Conservation (phyloP, 2,888 invertebrate species). For the Lithophane semibrunnea region DNA sequence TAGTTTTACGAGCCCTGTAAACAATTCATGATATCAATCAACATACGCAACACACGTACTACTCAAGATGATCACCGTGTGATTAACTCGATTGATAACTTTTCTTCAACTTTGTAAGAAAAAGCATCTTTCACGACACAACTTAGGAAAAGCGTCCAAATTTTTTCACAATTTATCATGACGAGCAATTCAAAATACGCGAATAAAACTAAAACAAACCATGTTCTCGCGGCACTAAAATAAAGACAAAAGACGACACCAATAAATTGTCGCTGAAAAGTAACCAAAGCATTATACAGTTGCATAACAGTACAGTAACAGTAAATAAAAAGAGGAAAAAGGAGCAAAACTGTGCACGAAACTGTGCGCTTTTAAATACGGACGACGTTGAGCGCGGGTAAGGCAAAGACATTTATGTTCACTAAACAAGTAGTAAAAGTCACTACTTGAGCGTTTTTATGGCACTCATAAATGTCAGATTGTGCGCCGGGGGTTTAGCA, state of each 20-base stretch:
- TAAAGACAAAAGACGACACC: slow-evolving; percentile 87
- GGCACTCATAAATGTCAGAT: slow-evolving; percentile 91
- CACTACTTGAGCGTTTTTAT: slow-evolving; percentile 91
- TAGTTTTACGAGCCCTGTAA: slow-evolving; percentile 75
- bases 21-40: slow-evolving; percentile 77
- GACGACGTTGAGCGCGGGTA: slow-evolving; percentile 88
- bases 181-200: slow-evolving; percentile 75
- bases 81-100: slow-evolving; percentile 58
- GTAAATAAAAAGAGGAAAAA: slow-evolving; percentile 89
- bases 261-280: slow-evolving; percentile 89
- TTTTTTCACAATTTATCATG: slow-evolving; percentile 67
- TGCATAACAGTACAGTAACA: slow-evolving; percentile 89
- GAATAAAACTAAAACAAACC: slow-evolving; percentile 83
- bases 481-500: slow-evolving; percentile 87
- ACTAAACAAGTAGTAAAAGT: slow-evolving; percentile 92
- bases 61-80: slow-evolving; percentile 67
- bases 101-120: slow-evolving; percentile 29
- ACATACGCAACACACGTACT: slow-evolving; percentile 66
- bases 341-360: slow-evolving; percentile 88
- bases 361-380: slow-evolving; percentile 90
- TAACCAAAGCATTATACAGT: slow-evolving; percentile 89
- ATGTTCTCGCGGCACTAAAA: slow-evolving; percentile 85
- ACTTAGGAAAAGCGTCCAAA: slow-evolving; percentile 39
- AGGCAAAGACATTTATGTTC: slow-evolving; percentile 91
- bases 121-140: background rate